phyloP scores from a whole-genome alignment of 2,888 invertebrate genomes.

The Microplitis deprimator region DNA sequence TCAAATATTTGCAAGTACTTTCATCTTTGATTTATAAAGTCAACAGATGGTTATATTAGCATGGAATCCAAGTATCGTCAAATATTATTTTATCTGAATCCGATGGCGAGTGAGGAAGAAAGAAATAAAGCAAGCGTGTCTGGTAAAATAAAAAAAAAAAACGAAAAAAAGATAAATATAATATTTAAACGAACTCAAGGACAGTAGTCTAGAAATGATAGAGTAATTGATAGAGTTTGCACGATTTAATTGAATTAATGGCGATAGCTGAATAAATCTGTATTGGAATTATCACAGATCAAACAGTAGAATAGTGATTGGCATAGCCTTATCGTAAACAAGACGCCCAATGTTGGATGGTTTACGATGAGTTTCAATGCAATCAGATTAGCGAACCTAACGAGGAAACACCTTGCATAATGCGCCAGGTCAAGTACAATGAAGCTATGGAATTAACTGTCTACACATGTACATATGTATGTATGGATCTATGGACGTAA shows the following conservation, averaged over 20 bases:
- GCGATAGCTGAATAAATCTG: not conserved
- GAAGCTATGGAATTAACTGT: not conserved
- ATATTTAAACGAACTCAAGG: not conserved
- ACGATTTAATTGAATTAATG: not conserved
- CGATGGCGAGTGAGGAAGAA: not conserved
- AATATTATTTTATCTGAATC: conserved; percentile 12
- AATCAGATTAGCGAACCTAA: not conserved
- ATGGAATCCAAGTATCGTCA: conserved; percentile 19
- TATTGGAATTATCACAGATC: not conserved
- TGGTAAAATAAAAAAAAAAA: conserved; percentile 7
- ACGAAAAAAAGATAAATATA: not conserved
- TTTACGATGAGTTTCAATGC: conserved; percentile 3
- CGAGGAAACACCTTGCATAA: conserved; percentile 14
- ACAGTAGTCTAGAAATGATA: not conserved
- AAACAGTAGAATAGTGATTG: not conserved
- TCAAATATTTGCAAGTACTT: conserved; percentile 20
- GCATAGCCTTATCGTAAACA: conserved; percentile 50
- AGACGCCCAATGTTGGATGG: conserved; percentile 48
- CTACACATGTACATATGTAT: not conserved
- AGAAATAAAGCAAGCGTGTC: not conserved
- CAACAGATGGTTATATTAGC: conserved; percentile 19
- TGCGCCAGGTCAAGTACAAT: conserved; percentile 21
- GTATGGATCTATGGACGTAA: not conserved
- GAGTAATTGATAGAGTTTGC: not conserved
- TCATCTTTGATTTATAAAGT: conserved; percentile 15